Evolutionary conservation across 2,113 vertebrate species (phyloP).

Genomic region (Terrapene triunguis): DNA sequence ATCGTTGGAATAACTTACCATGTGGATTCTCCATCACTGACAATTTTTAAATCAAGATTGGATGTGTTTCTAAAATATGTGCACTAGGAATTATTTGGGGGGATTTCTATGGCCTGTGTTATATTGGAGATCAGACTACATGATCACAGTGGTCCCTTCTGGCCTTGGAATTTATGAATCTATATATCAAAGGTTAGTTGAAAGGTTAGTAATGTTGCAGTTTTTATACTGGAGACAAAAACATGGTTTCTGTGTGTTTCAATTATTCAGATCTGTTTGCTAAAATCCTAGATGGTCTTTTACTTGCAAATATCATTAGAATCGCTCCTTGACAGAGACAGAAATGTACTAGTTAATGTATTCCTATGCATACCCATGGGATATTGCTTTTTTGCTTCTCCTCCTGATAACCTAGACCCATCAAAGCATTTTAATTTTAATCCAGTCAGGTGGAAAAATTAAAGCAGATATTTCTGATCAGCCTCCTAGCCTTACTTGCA

Average conservation of each 20-base stretch:
- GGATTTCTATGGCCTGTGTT: neutral
- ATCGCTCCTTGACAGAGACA: neutral
- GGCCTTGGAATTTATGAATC: neutral
- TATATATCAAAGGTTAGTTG: neutral
- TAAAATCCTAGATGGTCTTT: neutral
- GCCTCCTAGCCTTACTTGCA: neutral
- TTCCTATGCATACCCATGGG: neutral
- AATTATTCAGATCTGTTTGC: neutral
- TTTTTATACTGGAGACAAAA: constrained; percentile 2
- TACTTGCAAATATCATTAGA: neutral
- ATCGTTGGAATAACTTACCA: neutral
- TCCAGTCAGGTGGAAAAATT: neutral
- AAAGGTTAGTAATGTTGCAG: neutral
- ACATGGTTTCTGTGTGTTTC: neutral
- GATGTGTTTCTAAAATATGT: neutral
- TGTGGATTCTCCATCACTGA: neutral
- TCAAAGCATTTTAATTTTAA: constrained; percentile 14
- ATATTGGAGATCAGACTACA: neutral
- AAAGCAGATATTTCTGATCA: neutral
- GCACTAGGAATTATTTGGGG: neutral
- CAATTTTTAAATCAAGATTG: neutral
- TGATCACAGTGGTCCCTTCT: neutral
- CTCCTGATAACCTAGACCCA: neutral
- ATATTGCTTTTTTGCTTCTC: neutral
- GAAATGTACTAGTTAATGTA: neutral